phyloP scores from a whole-genome alignment of 23 tunicate genomes.

The Oikopleura vanhoeffeni region DNA sequence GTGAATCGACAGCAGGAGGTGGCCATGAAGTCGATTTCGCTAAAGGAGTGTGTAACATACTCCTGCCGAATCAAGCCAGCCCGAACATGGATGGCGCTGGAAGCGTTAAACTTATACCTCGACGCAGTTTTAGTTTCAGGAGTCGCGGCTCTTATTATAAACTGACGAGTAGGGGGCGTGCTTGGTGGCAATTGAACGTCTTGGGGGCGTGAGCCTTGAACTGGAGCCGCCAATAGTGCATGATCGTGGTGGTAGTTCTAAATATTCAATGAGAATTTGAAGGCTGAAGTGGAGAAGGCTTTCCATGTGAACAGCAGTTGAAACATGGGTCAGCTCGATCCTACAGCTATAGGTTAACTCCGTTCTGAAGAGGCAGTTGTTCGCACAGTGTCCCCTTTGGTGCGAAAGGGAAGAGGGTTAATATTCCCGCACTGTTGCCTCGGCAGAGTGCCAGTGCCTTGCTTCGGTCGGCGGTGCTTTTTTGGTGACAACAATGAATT shows the following conservation, averaged over 20 bases:
- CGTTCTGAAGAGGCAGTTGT: too few species aligned
- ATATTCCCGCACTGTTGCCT: too few species aligned
- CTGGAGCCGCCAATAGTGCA: background rate
- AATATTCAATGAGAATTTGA: too few species aligned
- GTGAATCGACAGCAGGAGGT: constrained; percentile 48
- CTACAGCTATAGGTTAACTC: too few species aligned
- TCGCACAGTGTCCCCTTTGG: too few species aligned
- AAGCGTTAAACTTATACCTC: constrained; percentile 28
- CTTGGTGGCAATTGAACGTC: background rate
- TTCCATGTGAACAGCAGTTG: too few species aligned
- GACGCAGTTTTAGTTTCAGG: constrained; percentile 16
- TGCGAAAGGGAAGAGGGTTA: too few species aligned
- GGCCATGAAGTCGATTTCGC: constrained; percentile 56
- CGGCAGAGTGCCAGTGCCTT: too few species aligned
- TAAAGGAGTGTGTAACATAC: constrained; percentile 45
- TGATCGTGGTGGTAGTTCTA: background rate
- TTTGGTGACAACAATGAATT: too few species aligned
- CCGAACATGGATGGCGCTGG: constrained; percentile 35
- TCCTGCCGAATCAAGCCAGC: constrained; percentile 45
- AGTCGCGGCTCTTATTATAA: constrained; percentile 9
- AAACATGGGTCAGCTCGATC: too few species aligned
- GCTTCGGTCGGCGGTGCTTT: too few species aligned
- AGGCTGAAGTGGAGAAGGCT: too few species aligned
- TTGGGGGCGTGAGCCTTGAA: background rate
- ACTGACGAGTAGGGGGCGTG: constrained; percentile 34